phyloP scores from a whole-genome alignment of 2,113 vertebrate genomes.

The Rhinolophus ferrumequinum region DNA sequence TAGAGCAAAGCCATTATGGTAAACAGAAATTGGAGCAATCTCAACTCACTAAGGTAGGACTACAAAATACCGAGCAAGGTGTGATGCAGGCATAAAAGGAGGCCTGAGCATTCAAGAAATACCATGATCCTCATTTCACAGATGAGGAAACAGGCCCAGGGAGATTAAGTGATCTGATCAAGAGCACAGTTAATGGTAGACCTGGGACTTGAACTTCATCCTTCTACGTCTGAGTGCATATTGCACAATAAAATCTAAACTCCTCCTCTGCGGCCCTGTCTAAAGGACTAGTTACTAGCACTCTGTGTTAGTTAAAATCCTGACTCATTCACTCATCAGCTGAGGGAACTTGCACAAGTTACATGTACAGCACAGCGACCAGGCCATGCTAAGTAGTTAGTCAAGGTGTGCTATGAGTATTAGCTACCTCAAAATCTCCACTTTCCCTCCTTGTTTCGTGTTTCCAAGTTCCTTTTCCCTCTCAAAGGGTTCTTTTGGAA shows the following conservation, averaged over 20 bases:
- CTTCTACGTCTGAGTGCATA: not conserved
- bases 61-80: not conserved
- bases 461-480: not conserved
- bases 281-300: not conserved
- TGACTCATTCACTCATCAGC: not conserved
- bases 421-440: not conserved
- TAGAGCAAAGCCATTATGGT: not conserved
- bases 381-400: rapidly evolving
- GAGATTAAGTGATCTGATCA: not conserved
- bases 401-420: not conserved
- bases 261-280: not conserved
- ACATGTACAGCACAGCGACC: not conserved
- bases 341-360: not conserved
- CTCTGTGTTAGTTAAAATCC: not conserved
- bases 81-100: not conserved
- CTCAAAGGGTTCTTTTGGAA: not conserved
- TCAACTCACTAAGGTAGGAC: not conserved
- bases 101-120: not conserved
- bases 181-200: not conserved
- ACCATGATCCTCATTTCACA: slow-evolving; percentile 21
- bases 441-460: not conserved
- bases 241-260: not conserved
- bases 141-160: slow-evolving; percentile 34
- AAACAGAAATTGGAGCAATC: not conserved
- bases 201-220: not conserved